Evolutionary conservation across 64 coral and sea anemone species (phyloP), one percentile per base, ranked within the genome.

Genomic region (Hydrozoanthus tunicans): DNA sequence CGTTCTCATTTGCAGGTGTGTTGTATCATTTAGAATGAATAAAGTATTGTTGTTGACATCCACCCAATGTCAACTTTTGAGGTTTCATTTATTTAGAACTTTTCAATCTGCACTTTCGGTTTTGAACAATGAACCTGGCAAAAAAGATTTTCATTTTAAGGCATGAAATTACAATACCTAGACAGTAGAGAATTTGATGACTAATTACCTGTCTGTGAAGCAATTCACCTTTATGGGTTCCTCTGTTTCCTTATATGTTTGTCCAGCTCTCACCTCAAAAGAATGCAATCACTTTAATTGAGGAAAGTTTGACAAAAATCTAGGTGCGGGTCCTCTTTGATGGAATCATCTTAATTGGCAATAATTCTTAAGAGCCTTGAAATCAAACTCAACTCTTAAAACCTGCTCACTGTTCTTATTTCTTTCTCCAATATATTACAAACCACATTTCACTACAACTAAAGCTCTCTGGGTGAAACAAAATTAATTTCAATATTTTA

Each of bases 141-240:
- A 5, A 67, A 67, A 67, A 67, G 64, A 67, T 67, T 67, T 67
- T 67, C 64, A 67, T 10, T 67, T 67, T 67, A 67, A 67, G 64
- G 7, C 64, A 67, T 67, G 64, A 67, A 67, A 67, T 67, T 3
- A 67, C 64, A 67, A 67, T 67, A 67, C 64, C 64, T 67, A 66
- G 64, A 67, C 64, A 67, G 64, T 67, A 74, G 73, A 52, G 7
- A 51, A 24, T 58, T 20, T 58, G 51, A 56, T 79, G 23, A 20
- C 23, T 7, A 62, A 71, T 71, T 88, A 88, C 84, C 84, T 88
- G 67, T 88, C 84, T 74, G 84, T 88, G 59, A 59, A 75, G 56
- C 69, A 73, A 72, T 88, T 70, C 69, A 88, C 84, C 11, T 56
- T 88, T 24, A 88, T 27, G n/a, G 56, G 84, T 88, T 88, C 84